These are phyloP conservation scores for Pseudomugil tenellus DNA, from an alignment of 2,797 vertebrate species.

Conservation along the genomic window DNA sequence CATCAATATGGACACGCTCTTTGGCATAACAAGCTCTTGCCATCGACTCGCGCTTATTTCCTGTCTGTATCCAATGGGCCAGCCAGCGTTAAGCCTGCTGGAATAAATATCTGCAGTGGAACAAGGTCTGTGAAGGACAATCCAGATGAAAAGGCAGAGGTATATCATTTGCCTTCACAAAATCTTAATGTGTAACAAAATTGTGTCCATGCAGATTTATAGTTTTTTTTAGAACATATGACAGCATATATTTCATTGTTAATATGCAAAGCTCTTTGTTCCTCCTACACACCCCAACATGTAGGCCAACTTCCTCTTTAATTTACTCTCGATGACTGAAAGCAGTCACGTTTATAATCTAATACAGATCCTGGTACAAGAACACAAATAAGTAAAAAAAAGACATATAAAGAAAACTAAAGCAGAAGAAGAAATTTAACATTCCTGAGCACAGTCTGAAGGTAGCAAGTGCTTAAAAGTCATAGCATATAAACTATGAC, in stretches of 20 bases:
- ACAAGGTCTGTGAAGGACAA: slow-evolving; percentile 77
- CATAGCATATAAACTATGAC: neutral
- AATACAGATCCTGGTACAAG: slow-evolving; percentile 22
- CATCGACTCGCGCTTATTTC: slow-evolving; percentile 69
- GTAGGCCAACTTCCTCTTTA: slow-evolving; percentile 60
- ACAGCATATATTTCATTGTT: slow-evolving; percentile 19
- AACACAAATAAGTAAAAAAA: slow-evolving; percentile 20
- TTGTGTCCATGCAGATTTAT: neutral
- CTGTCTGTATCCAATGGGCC: slow-evolving; percentile 62
- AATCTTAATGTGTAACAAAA: slow-evolving; percentile 19
- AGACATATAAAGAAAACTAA: neutral
- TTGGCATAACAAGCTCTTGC: slow-evolving; percentile 74
- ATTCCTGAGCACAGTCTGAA: slow-evolving; percentile 12
- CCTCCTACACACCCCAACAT: slow-evolving; percentile 38
- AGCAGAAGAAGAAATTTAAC: slow-evolving; percentile 21
- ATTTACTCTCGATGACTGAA: slow-evolving; percentile 37
- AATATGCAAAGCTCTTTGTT: slow-evolving; percentile 27
- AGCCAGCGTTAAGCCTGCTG: slow-evolving; percentile 50
- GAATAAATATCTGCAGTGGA: slow-evolving; percentile 65
- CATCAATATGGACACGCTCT: slow-evolving; percentile 77
- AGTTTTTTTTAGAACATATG: slow-evolving; percentile 1
- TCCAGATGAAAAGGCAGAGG: slow-evolving; percentile 28
- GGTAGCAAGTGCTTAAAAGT: slow-evolving; percentile 2
- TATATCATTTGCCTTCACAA: slow-evolving; percentile 19
- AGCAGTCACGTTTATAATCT: slow-evolving; percentile 34